phyloP scores from a whole-genome alignment of 2,888 invertebrate species.

The Cantharis nigra region DNA sequence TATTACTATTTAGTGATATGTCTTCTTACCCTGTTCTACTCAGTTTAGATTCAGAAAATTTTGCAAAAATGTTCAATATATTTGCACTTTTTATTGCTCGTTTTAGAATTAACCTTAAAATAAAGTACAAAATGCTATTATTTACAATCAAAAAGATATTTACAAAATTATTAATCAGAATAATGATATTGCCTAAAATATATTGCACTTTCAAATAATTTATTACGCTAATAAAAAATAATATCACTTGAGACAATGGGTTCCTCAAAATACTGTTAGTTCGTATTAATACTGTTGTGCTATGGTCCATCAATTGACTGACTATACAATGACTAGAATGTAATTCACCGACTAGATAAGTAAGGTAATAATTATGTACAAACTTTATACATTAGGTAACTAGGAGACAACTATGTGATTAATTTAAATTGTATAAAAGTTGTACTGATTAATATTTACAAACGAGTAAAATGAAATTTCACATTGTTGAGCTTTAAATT shows the following conservation, averaged over 20 bases:
- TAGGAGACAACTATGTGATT: conserved; percentile 41
- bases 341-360: conserved; percentile 25
- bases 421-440: conserved; percentile 50
- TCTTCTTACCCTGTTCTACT: conserved; percentile 31
- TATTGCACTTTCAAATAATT: conserved; percentile 52
- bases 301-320: conserved; percentile 39
- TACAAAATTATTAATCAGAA: not conserved
- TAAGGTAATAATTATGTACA: conserved; percentile 28
- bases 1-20: conserved; percentile 30
- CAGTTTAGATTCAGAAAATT: conserved; percentile 16
- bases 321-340: conserved; percentile 44
- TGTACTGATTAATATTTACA: conserved; percentile 47
- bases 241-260: conserved; percentile 45
- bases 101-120: conserved; percentile 25
- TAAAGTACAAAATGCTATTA: conserved; percentile 23
- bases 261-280: conserved; percentile 50
- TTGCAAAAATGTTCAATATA: conserved; percentile 23
- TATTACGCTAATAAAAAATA: conserved; percentile 40
- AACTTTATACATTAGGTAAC: conserved; percentile 32
- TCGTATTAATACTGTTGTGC: conserved; percentile 50
- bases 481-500: conserved; percentile 2
- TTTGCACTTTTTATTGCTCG: conserved; percentile 31
- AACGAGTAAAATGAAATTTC: conserved; percentile 1
- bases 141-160: conserved; percentile 18
- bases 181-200: conserved; percentile 50